Evolutionary conservation across 2,113 vertebrate species (phyloP).

Genomic region (Carlito syrichta): DNA sequence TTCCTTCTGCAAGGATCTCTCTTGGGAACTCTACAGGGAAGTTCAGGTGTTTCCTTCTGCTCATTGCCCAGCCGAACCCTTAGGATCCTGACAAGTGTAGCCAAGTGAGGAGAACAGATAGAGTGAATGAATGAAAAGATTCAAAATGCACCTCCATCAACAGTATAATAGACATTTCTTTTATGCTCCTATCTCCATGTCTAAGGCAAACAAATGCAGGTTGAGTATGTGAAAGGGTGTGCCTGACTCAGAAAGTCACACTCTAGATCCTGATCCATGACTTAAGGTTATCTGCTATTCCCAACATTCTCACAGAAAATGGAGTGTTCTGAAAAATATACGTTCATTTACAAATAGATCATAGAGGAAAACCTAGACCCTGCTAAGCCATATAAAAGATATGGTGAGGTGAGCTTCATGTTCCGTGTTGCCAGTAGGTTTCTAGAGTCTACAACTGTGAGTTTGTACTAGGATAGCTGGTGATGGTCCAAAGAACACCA

Average conservation of each 20-base stretch:
- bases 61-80: neutral
- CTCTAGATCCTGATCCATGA: neutral
- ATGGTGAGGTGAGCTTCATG: neutral
- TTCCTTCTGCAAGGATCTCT: neutral
- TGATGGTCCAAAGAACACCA: neutral
- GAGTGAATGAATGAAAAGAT: neutral
- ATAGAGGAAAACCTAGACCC: neutral
- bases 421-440: neutral
- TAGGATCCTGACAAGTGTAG: neutral
- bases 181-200: neutral
- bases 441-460: neutral
- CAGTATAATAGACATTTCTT: neutral
- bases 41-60: neutral
- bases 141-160: neutral
- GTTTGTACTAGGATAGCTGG: neutral
- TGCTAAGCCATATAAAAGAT: neutral
- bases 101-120: neutral
- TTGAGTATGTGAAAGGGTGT: neutral
- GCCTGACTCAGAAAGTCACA: neutral
- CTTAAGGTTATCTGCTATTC: neutral
- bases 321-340: neutral
- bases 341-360: neutral
- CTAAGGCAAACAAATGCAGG: neutral
- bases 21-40: neutral
- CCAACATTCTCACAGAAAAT: neutral